phyloP scores from a whole-genome alignment of 2,797 vertebrate species.

The Clarias platycephalus region DNA sequence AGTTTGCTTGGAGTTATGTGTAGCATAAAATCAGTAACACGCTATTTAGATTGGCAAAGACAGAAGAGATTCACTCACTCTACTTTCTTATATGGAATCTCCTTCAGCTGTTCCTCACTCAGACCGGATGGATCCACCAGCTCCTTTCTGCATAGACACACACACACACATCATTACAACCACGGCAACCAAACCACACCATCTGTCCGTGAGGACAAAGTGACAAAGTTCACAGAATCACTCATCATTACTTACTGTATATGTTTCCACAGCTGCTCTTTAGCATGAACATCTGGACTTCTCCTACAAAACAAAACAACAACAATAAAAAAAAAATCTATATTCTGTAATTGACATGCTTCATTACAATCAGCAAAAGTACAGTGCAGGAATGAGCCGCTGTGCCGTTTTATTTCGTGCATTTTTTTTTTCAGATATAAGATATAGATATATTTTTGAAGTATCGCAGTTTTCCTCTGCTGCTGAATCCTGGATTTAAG shows the following conservation, averaged over 20 bases:
- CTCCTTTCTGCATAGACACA: constrained; percentile 76
- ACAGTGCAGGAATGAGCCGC: background rate
- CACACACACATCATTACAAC: constrained; percentile 15
- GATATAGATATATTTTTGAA: background rate
- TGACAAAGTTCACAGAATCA: background rate
- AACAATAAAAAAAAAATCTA: background rate
- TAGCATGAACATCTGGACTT: constrained; percentile 85
- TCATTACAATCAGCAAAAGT: background rate
- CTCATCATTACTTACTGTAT: constrained; percentile 81
- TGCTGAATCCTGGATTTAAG: background rate
- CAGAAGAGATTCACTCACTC: constrained; percentile 73
- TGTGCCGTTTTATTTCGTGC: background rate
- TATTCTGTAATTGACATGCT: background rate
- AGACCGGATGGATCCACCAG: constrained; percentile 84
- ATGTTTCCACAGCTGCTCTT: constrained; percentile 87
- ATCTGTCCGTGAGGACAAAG: background rate
- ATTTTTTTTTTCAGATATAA: background rate
- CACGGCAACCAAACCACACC: background rate
- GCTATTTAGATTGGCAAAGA: background rate
- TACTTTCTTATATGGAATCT: constrained; percentile 89
- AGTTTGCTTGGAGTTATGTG: background rate
- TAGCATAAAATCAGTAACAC: background rate
- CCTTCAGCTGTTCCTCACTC: constrained; percentile 84
- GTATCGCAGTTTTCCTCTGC: background rate
- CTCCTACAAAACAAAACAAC: constrained; percentile 68